These are phyloP conservation scores for Paguma larvata DNA, from an alignment of 2,797 vertebrate species.

Conservation along the genomic window DNA sequence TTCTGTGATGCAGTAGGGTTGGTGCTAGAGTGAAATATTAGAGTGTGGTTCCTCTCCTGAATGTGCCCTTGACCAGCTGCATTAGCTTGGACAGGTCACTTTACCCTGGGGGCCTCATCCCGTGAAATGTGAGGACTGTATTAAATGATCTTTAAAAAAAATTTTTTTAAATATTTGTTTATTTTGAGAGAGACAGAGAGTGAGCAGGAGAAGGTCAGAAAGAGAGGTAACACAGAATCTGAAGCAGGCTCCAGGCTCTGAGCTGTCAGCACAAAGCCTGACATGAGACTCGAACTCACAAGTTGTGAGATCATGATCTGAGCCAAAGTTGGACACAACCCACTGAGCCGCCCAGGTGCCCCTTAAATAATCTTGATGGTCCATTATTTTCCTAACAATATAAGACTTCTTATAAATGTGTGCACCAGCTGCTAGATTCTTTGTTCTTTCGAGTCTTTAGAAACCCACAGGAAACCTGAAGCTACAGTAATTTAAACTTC, in stretches of 20 bases:
- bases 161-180: no score
- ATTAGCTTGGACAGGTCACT: background rate
- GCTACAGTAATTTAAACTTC: background rate
- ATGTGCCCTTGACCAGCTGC: background rate
- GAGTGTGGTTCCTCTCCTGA: background rate
- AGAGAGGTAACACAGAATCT: no score
- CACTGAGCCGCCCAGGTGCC: no score
- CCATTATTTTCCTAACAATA: background rate
- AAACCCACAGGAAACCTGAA: background rate
- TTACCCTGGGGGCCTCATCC: background rate
- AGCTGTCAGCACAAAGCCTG: no score
- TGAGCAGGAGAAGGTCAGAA: no score
- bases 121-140: background rate
- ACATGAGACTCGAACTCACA: no score
- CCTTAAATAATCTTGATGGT: background rate
- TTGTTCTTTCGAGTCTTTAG: background rate
- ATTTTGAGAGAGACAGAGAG: no score
- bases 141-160: background rate
- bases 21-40: background rate
- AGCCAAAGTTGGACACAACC: no score
- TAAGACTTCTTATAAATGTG: background rate
- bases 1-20: rapidly evolving
- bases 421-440: background rate
- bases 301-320: no score
- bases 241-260: no score